These are phyloP conservation scores for Oncorhynchus kisutch DNA, from an alignment of 2,113 vertebrate genomes.

Conservation along the genomic window DNA sequence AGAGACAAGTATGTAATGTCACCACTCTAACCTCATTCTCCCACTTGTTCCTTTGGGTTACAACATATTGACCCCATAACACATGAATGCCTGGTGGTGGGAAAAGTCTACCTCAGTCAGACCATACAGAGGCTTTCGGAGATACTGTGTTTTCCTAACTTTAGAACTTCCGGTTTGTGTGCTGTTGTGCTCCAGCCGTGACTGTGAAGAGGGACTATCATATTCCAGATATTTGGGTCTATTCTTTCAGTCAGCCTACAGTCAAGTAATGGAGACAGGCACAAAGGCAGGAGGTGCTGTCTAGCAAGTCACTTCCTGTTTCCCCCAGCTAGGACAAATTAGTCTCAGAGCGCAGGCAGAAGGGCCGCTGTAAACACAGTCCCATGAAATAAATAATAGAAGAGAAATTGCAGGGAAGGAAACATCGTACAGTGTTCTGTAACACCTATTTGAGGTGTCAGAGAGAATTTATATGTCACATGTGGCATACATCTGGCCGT, in stretches of 20 bases:
- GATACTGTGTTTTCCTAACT: slow-evolving; percentile 56
- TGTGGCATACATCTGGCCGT: slow-evolving; percentile 27
- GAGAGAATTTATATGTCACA: slow-evolving; percentile 27
- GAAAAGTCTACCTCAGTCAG: slow-evolving; percentile 42
- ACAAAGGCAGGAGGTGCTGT: slow-evolving; percentile 58
- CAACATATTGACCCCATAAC: slow-evolving; percentile 31
- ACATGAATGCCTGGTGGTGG: slow-evolving; percentile 57
- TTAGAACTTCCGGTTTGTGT: slow-evolving; percentile 10
- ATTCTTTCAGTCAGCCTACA: slow-evolving; percentile 58
- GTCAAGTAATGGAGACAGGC: slow-evolving; percentile 54
- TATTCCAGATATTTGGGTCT: slow-evolving; percentile 71
- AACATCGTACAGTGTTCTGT: slow-evolving; percentile 29
- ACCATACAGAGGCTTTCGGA: slow-evolving; percentile 18
- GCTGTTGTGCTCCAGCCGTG: slow-evolving; percentile 65
- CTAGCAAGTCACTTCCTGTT: slow-evolving; percentile 66
- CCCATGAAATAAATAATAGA: slow-evolving; percentile 63
- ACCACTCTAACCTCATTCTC: background rate
- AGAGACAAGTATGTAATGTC: slow-evolving; percentile 87
- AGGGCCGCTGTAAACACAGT: slow-evolving; percentile 39
- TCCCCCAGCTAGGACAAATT: slow-evolving; percentile 37
- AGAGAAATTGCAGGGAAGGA: slow-evolving; percentile 58
- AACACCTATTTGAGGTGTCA: slow-evolving; percentile 38
- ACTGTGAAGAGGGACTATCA: slow-evolving; percentile 54
- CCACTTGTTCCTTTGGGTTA: slow-evolving; percentile 14
- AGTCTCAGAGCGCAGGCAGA: slow-evolving; percentile 52